Conservation (phyloP, 2,797 vertebrate genomes). For the Psittacula echo region DNA sequence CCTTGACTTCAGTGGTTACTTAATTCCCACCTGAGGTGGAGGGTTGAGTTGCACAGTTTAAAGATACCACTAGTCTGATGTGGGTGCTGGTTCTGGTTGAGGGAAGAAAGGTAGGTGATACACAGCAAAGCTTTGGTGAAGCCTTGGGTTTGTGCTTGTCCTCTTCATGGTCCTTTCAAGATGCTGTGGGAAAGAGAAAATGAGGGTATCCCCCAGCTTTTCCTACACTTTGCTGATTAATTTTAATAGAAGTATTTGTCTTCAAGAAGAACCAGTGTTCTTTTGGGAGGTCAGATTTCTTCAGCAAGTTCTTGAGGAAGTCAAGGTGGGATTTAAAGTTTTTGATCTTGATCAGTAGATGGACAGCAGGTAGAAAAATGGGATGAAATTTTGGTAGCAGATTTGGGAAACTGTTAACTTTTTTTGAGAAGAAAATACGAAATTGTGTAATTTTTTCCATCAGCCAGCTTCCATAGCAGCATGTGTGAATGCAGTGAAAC, state of each 20-base stretch:
- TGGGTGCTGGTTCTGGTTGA: rapidly evolving
- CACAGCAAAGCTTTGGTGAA: background rate
- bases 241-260: background rate
- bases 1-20: background rate
- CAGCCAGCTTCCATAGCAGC: background rate
- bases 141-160: background rate
- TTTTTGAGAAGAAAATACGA: background rate
- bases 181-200: background rate
- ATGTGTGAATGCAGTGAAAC: background rate
- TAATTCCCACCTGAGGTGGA: background rate
- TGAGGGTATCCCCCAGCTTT: background rate
- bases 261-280: background rate
- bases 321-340: background rate
- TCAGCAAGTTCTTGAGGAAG: background rate
- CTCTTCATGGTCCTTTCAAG: background rate
- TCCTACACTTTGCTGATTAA: background rate
- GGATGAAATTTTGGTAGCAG: background rate
- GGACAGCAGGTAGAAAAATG: background rate
- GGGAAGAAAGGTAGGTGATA: background rate
- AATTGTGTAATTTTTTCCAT: background rate
- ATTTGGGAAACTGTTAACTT: background rate
- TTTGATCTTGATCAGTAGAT: background rate
- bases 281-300: background rate
- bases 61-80: rapidly evolving
- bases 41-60: background rate